Percentiles rank a stretch among this genome's conserved stretches.
These are phyloP conservation scores for Tadarida brasiliensis DNA, from an alignment of 2,797 vertebrate genomes.

Conservation along the genomic window DNA sequence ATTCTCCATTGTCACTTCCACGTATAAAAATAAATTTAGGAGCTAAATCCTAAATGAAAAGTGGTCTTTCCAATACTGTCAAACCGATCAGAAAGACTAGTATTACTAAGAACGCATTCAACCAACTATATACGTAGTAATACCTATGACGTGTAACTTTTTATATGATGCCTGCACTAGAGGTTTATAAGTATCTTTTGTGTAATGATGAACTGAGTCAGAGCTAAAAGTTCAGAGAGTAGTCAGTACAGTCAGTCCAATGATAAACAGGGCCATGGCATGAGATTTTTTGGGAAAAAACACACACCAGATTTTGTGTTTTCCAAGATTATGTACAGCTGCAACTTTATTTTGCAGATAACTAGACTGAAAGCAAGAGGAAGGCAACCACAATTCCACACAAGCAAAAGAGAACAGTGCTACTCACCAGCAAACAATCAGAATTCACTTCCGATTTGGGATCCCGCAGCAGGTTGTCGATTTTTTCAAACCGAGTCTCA, in stretches of 20 bases:
- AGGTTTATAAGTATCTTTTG: slow-evolving; percentile 30
- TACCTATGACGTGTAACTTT: slow-evolving; percentile 26
- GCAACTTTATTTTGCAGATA: not conserved
- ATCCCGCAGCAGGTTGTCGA: slow-evolving; percentile 97
- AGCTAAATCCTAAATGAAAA: slow-evolving; percentile 49
- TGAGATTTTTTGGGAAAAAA: not conserved
- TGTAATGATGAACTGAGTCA: slow-evolving; percentile 31
- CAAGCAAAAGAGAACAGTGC: not conserved
- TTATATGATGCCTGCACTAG: not conserved
- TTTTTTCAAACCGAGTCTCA: slow-evolving; percentile 97
- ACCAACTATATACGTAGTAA: not conserved
- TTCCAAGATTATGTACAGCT: slow-evolving; percentile 43
- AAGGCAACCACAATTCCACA: not conserved
- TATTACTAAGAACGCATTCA: slow-evolving; percentile 12
- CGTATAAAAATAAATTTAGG: slow-evolving; percentile 33
- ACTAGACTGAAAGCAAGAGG: slow-evolving; percentile 20
- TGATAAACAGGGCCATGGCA: not conserved
- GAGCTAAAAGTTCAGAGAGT: slow-evolving; percentile 34
- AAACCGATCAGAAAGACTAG: slow-evolving; percentile 4
- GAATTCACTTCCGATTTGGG: slow-evolving; percentile 99
- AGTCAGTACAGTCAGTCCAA: not conserved
- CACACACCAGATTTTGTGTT: not conserved
- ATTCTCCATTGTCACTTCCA: slow-evolving; percentile 56
- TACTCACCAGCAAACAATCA: slow-evolving; percentile 99
- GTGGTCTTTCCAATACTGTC: slow-evolving; percentile 39